Conservation (phyloP, 92 coral and sea anemone species). For the Phenganax marumi region DNA sequence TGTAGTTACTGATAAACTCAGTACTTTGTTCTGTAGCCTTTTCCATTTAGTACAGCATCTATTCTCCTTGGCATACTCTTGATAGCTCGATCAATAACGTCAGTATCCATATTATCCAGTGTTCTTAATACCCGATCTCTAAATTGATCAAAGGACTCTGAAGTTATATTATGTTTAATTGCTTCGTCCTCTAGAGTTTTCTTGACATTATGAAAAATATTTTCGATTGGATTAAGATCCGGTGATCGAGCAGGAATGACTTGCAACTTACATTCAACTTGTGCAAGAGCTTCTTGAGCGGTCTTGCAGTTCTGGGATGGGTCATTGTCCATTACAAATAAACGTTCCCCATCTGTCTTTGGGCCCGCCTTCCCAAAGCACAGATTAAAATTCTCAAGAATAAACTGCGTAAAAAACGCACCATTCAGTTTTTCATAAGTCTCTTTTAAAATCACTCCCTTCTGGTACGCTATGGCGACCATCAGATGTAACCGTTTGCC, state of each 20-base stretch:
- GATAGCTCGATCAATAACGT: slow-evolving; percentile 48
- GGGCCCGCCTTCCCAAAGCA: slow-evolving; percentile 52
- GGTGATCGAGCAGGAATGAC: slow-evolving; percentile 63
- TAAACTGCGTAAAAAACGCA: slow-evolving; percentile 51
- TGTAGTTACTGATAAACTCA: slow-evolving; percentile 14
- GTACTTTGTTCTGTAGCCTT: slow-evolving; percentile 60
- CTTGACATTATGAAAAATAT: slow-evolving; percentile 57
- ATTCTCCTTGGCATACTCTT: slow-evolving; percentile 56
- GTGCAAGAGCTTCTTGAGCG: slow-evolving; percentile 9
- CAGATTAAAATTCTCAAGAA: slow-evolving; percentile 49
- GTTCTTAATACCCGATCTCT: slow-evolving; percentile 51
- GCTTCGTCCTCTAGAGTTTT: slow-evolving; percentile 41
- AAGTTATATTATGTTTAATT: slow-evolving; percentile 35
- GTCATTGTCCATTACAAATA: slow-evolving; percentile 29
- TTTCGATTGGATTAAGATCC: slow-evolving; percentile 61
- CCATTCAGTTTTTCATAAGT: slow-evolving; percentile 53
- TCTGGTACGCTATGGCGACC: slow-evolving; percentile 52
- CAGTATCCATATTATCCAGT: slow-evolving; percentile 39
- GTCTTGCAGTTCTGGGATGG: slow-evolving; percentile 21
- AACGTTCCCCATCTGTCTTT: neutral
- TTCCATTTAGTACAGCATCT: slow-evolving; percentile 34
- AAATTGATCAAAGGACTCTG: slow-evolving; percentile 60
- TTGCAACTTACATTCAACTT: slow-evolving; percentile 6
- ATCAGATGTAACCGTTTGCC: slow-evolving; percentile 57
- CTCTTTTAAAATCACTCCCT: slow-evolving; percentile 45